Conservation (phyloP, 2,888 invertebrate species). For the Bellardia pandia region DNA sequence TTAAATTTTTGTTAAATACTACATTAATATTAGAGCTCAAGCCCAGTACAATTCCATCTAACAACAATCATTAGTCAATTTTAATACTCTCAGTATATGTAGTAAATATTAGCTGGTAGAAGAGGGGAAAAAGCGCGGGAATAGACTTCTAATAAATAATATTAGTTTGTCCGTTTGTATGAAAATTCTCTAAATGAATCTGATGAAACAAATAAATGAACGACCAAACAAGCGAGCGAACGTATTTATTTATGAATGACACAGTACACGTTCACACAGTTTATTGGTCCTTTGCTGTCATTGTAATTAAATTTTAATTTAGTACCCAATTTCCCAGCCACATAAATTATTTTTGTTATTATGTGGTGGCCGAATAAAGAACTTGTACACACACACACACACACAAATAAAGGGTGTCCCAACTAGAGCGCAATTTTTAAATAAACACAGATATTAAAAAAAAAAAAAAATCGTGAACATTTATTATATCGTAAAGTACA, state of each 20-base stretch:
- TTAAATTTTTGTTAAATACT: background rate
- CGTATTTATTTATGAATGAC: slow-evolving; percentile 49
- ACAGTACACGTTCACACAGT: slow-evolving; percentile 60
- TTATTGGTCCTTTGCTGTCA: slow-evolving; percentile 72
- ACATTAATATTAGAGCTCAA: background rate
- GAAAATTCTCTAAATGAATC: slow-evolving; percentile 28
- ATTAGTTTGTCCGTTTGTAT: slow-evolving; percentile 32
- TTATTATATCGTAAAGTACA: too few species aligned
- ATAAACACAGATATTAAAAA: too few species aligned
- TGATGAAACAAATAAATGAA: slow-evolving; percentile 17
- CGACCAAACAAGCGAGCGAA: background rate
- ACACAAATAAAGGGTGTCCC: too few species aligned
- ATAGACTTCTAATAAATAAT: slow-evolving; percentile 26
- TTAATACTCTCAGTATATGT: slow-evolving; percentile 46
- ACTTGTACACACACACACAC: slow-evolving; percentile 63
- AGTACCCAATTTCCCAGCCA: slow-evolving; percentile 75
- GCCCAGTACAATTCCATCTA: slow-evolving; percentile 3
- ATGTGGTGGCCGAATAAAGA: slow-evolving; percentile 69
- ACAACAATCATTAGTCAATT: slow-evolving; percentile 63
- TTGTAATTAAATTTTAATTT: slow-evolving; percentile 76
- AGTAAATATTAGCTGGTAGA: slow-evolving; percentile 19
- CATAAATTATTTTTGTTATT: slow-evolving; percentile 74
- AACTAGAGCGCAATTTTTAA: too few species aligned
- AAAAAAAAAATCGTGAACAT: too few species aligned
- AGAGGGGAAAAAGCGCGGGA: background rate